phyloP scores from a whole-genome alignment of 2,888 invertebrate genomes.

The Odontocolon sp. region DNA sequence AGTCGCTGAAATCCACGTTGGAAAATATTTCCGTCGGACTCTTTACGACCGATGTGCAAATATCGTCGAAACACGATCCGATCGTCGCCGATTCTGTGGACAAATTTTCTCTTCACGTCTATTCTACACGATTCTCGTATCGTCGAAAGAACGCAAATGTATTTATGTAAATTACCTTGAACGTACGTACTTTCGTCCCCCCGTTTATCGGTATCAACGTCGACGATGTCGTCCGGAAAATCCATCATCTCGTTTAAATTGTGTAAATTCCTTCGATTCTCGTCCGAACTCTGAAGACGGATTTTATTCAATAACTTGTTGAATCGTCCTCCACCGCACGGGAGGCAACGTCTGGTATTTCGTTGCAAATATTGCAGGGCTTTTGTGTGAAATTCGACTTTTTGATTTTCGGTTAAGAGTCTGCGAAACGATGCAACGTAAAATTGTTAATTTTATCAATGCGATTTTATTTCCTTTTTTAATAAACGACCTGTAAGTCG shows the following conservation, averaged over 20 bases:
- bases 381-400: conserved; percentile 84
- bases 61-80: conserved; percentile 4
- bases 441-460: no score
- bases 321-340: conserved; percentile 84
- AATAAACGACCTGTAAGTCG: conserved; percentile 84
- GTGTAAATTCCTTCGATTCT: conserved; percentile 36
- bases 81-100: conserved; percentile 4
- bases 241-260: conserved; percentile 54
- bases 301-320: conserved; percentile 80
- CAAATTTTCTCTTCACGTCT: background rate
- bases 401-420: conserved; percentile 84
- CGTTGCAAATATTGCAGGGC: conserved; percentile 84
- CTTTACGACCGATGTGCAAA: conserved; percentile 27
- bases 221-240: conserved; percentile 31
- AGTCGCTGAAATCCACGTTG: conserved; percentile 82
- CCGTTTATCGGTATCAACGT: conserved; percentile 15
- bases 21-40: conserved; percentile 81
- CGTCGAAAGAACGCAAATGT: no score
- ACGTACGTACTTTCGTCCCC: conserved; percentile 18
- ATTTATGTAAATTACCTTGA: background rate
- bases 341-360: conserved; percentile 83
- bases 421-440: no score
- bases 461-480: no score
- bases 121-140: no score
- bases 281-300: conserved; percentile 71